These are phyloP conservation scores for Blomia tropicalis DNA, from an alignment of 2,888 invertebrate genomes.

Conservation along the genomic window DNA sequence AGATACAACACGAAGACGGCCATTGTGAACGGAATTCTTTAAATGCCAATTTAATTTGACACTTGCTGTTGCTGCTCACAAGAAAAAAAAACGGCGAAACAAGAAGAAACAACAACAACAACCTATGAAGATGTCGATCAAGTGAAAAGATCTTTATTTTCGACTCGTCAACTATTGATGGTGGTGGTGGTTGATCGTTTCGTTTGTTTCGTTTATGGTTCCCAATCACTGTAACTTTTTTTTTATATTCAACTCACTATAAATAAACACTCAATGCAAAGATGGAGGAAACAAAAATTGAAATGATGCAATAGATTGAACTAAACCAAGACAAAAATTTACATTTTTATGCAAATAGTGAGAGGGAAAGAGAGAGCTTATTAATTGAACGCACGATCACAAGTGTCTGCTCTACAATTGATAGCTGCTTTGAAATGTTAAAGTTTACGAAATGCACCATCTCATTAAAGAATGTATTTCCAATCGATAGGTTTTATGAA, in stretches of 20 bases:
- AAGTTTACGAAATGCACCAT: no score
- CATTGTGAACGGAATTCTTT: slow-evolving; percentile 4
- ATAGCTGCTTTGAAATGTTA: background rate
- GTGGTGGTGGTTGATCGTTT: no score
- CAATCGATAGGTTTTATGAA: background rate
- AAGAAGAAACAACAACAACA: background rate
- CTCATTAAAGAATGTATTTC: background rate
- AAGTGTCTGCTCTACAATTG: background rate
- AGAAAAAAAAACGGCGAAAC: no score
- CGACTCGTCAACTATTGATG: no score
- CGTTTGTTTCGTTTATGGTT: no score
- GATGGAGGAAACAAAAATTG: no score
- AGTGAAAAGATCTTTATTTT: no score
- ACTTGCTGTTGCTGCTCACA: no score
- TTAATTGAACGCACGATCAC: background rate
- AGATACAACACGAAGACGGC: no score
- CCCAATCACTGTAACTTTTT: no score
- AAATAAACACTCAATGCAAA: no score
- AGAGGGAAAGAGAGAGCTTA: background rate
- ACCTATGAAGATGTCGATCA: background rate
- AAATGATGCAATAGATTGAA: background rate
- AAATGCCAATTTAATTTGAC: slow-evolving; percentile 15
- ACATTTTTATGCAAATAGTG: background rate
- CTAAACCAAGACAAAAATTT: background rate
- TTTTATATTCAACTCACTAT: no score